phyloP scores from a whole-genome alignment of 2,113 vertebrate genomes.

The Harpagus bidentatus region DNA sequence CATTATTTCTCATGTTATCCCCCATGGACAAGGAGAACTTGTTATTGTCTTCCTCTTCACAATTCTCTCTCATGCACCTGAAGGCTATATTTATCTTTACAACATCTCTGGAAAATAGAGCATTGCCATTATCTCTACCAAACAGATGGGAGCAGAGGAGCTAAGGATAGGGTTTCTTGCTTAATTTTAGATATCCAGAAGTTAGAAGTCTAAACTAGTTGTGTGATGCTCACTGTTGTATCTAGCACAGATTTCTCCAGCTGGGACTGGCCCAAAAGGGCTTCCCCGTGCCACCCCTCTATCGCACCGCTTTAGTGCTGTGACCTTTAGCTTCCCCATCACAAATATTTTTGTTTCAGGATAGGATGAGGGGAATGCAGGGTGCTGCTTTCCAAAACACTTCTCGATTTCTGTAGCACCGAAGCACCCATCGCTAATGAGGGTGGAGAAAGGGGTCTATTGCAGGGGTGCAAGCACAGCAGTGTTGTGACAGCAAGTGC shows the following conservation, averaged over 20 bases:
- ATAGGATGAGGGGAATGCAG: background rate
- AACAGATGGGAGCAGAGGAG: background rate
- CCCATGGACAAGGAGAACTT: background rate
- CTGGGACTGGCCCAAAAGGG: background rate
- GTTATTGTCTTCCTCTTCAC: background rate
- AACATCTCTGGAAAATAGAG: background rate
- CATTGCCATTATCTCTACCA: background rate
- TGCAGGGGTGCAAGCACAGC: too few relatives aligned
- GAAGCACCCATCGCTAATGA: fast-evolving
- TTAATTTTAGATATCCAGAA: background rate
- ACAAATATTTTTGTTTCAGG: too few relatives aligned
- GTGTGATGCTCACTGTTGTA: background rate
- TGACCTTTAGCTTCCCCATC: background rate
- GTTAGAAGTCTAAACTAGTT: background rate
- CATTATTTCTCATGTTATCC: background rate
- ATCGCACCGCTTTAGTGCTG: background rate
- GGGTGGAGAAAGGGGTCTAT: background rate
- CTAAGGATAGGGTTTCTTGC: background rate
- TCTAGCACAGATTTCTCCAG: background rate
- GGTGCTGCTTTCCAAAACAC: background rate
- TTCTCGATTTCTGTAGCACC: background rate
- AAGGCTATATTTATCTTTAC: background rate
- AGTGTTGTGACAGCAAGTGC: background rate
- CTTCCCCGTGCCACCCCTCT: background rate
- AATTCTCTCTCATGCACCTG: background rate